Base-by-base conservation (phyloP, 2,113 vertebrate genomes). In the Pleuronectes platessa region DNA sequence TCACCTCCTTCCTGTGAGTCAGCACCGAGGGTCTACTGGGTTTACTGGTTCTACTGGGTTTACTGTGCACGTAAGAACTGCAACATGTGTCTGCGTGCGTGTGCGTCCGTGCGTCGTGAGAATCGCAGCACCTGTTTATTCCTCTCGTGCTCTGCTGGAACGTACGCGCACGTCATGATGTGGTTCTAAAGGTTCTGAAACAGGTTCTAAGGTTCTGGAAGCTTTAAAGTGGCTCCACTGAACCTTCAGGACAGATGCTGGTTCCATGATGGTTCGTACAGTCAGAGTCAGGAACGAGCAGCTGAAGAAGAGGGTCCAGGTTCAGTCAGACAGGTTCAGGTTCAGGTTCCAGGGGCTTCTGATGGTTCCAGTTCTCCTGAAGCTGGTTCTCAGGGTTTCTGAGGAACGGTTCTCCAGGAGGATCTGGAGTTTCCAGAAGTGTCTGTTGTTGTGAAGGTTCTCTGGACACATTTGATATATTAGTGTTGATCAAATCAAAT, bases 1-100 rank as follows among this genome's bases (percentile, higher is more conserved):
- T 92, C 74, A 90, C 89, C 0, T 88, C 88, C 3, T 92, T 87
- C 80, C 90, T 92, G 90, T 92, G 42, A 90, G 90, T 89, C 27
- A n/a, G 3, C 18, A 20, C 11, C 1, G 20, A 20, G 56, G 12
- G 54, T 42, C 3, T 12, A 42, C 60, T n/a, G 27, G n/a, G n/a
- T 40, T 21, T 5, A 31, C 18, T 26, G 26, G 11, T 8, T 37
- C 3, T 2, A 26, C 24, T 37, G 26, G 11, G 47, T 27, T 37
- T 35, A 13, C 40, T 42, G 40, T 17, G 14, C 27, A 27, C 24
- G 24, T 13, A 31, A 13, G 1, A 10, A 35, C 31, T 27, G 74
- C 17, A 31, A 54, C 51, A 54, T 21, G 66, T 55, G 72, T 20
- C 68, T 12, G 11, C 14, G 35, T 11, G 11, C 37, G 35, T 31